phyloP scores from a whole-genome alignment of 53 echinoderm and acorn worm species.

The Patiria pectinifera region DNA sequence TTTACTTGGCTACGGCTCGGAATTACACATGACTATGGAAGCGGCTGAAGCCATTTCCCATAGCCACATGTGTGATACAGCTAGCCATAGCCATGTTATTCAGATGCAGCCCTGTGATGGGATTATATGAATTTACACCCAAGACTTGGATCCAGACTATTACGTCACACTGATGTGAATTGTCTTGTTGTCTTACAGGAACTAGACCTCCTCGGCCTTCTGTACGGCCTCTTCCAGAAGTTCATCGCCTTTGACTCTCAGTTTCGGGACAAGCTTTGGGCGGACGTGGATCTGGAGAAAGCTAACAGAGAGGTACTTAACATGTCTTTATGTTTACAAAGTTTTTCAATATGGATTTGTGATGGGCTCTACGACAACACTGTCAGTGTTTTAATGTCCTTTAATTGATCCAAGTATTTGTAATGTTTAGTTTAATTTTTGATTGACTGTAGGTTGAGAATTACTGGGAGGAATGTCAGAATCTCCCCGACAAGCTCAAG shows the following conservation, averaged over 20 bases:
- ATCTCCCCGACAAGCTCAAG: slow-evolving; percentile 91
- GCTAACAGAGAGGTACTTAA: slow-evolving; percentile 88
- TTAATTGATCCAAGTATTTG: neutral
- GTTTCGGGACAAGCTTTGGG: slow-evolving; percentile 95
- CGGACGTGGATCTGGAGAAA: slow-evolving; percentile 93
- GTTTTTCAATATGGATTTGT: neutral
- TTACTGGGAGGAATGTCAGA: slow-evolving; percentile 98
- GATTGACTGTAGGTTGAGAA: slow-evolving; percentile 74
- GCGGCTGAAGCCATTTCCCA: no score
- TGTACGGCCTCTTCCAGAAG: slow-evolving; percentile 98
- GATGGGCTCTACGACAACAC: no score
- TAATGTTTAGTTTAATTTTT: neutral
- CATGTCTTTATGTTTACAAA: neutral
- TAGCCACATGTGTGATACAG: no score
- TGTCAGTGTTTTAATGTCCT: no score
- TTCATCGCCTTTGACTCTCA: slow-evolving; percentile 97
- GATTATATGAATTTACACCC: neutral
- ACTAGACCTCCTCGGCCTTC: slow-evolving; percentile 91
- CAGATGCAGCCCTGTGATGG: neutral
- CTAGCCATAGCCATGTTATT: no score
- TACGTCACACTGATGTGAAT: neutral
- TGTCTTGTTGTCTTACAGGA: slow-evolving; percentile 64
- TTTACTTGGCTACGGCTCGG: no score
- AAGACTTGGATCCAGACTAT: neutral
- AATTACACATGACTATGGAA: no score